A percentile compares a stretch with the other conserved stretches of the same genome.
Conservation (phyloP, 2,888 invertebrate genomes). For the Drosophila phalerata region DNA sequence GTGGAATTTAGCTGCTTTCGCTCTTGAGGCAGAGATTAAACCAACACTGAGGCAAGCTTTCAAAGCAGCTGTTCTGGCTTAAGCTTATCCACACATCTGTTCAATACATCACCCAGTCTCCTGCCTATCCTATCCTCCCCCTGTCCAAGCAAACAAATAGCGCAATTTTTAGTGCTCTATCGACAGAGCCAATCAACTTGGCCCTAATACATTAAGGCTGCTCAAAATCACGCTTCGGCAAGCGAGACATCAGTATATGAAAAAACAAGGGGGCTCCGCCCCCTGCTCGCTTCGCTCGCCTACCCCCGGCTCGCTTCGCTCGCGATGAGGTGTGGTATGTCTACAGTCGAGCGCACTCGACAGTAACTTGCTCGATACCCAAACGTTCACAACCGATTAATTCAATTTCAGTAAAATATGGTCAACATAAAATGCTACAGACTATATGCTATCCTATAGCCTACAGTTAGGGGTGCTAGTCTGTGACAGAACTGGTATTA, state of each 20-base stretch:
- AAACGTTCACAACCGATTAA: no score
- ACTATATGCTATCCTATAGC: no score
- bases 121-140: background rate
- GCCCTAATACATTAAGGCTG: slow-evolving; percentile 73
- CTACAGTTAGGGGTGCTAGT: no score
- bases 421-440: no score
- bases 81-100: slow-evolving; percentile 57
- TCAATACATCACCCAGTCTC: slow-evolving; percentile 51
- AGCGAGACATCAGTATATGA: slow-evolving; percentile 56
- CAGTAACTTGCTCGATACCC: no score
- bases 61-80: slow-evolving; percentile 52
- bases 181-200: slow-evolving; percentile 56
- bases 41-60: slow-evolving; percentile 34
- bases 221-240: slow-evolving; percentile 76
- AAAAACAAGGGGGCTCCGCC: no score
- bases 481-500: no score
- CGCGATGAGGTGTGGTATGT: no score
- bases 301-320: no score
- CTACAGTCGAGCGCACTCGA: no score
- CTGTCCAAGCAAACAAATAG: slow-evolving; percentile 63
- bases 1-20: slow-evolving; percentile 26
- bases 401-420: no score
- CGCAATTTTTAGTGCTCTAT: slow-evolving; percentile 52
- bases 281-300: no score
- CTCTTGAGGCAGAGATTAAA: slow-evolving; percentile 55